Evolutionary conservation across 2,797 vertebrate genomes (phyloP).

Genomic region (Gobionotothen gibberifrons): DNA sequence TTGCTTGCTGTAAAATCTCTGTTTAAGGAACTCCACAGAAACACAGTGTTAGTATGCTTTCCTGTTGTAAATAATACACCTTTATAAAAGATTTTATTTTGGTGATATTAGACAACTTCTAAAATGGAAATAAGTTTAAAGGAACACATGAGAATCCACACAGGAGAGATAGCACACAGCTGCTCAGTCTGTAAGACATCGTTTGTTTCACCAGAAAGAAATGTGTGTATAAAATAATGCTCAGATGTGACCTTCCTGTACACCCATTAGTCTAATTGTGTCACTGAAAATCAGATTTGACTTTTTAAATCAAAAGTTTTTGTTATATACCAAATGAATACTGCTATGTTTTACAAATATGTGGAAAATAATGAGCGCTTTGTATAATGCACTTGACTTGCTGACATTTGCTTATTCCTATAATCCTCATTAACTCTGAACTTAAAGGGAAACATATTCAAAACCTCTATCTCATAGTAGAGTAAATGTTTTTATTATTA

Average conservation of each 20-base stretch:
- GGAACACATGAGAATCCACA: no score
- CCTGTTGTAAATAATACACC: neutral
- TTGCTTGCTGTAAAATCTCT: no score
- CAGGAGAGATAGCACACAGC: no score
- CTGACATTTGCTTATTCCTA: slow-evolving; percentile 11
- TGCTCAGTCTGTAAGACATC: no score
- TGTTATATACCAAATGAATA: neutral
- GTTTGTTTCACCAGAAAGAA: no score
- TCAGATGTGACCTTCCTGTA: no score
- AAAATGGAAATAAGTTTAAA: neutral
- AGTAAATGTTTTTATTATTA: slow-evolving; percentile 44
- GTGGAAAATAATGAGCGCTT: neutral
- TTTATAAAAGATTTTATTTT: neutral
- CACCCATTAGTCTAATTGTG: neutral
- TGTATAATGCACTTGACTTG: neutral
- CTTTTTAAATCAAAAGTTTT: neutral
- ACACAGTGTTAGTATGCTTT: neutral
- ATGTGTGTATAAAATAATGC: no score
- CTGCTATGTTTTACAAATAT: neutral
- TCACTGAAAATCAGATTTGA: neutral
- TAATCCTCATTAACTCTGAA: neutral
- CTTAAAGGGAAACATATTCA: slow-evolving; percentile 2
- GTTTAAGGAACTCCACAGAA: neutral
- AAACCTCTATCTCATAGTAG: slow-evolving; percentile 6
- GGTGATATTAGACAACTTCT: neutral